Evolutionary conservation across 2,113 vertebrate genomes (phyloP), one percentile per base, ranked within the genome.

Genomic region (Pleuronectes platessa): DNA sequence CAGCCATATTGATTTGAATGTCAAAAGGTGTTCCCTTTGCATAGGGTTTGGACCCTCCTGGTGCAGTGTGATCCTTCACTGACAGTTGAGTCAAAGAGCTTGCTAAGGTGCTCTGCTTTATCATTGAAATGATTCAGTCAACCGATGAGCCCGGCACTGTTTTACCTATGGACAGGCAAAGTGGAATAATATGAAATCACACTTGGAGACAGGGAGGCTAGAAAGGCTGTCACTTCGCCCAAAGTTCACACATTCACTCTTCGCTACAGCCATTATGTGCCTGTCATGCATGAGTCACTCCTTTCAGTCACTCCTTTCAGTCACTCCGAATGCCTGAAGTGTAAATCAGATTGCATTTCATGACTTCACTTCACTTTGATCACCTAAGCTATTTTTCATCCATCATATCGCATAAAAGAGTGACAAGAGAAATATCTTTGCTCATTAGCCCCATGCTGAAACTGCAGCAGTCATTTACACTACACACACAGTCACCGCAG

Each of bases 1-100:
- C 76, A 55, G 81, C 42, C 73, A 70, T 74, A 85, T 89, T 85
- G 86, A 93, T 94, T 92, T 90, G 83, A 93, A 94, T 93, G 89
- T 93, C 88, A 94, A 93, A 93, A 92, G 84, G 81, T 85, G 88
- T 82, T 42, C 40, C 63, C 79, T 89, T 86, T 81, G 85, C 86
- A 81, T 83, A 72, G 64, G 85, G 81, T 72, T 60, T 69, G 78
- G 85, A 83, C 63, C 69, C 68, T 89, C 55, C 68, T 63, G 63
- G 81, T 81, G 54, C 61, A 31, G 66, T 53, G 82, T 78, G 87
- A 89, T 88, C 81, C 82, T 56, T 90, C 87, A 82, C 56, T 67
- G 81, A 85, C 86, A 76, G 76, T 35, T 24, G 66, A 78, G 80
- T 81, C 84, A 71, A 84, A 87, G 78, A 81, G 69, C 20, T 55